A percentile compares a stretch with the other conserved stretches of the same genome.
Conservation (phyloP, 2,888 invertebrate species). For the Zele albiditarsus region DNA sequence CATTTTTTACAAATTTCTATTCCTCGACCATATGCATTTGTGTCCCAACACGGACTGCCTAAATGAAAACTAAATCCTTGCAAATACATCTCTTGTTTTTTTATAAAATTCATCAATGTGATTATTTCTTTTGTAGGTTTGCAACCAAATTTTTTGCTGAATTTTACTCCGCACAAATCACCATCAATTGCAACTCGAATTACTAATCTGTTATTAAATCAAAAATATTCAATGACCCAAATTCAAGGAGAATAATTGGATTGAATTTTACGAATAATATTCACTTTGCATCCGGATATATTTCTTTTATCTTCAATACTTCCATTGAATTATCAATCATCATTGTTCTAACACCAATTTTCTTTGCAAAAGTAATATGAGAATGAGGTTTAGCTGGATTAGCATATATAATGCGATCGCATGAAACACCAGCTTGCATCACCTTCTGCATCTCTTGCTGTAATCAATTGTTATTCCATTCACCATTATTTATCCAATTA, state of each 20-base stretch:
- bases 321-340: constrained; percentile 77
- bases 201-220: constrained; percentile 55
- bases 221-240: neutral
- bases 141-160: constrained; percentile 68
- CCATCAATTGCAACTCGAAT: constrained; percentile 65
- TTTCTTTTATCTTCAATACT: constrained; percentile 75
- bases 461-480: constrained; percentile 24
- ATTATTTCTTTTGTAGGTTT: constrained; percentile 60
- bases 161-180: constrained; percentile 30
- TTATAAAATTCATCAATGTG: constrained; percentile 57
- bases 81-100: constrained; percentile 61
- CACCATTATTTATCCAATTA: neutral
- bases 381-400: constrained; percentile 76
- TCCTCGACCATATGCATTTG: constrained; percentile 74
- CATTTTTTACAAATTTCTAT: constrained; percentile 74
- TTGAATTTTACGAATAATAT: constrained; percentile 13
- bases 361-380: constrained; percentile 75
- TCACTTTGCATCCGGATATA: constrained; percentile 74
- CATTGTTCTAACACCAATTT: constrained; percentile 74
- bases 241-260: neutral
- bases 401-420: constrained; percentile 76
- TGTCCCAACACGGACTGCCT: constrained; percentile 68
- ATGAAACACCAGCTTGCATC: constrained; percentile 73
- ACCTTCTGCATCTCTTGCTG: constrained; percentile 76
- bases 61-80: constrained; percentile 69